phyloP scores from a whole-genome alignment of 2,888 invertebrate genomes.

The Pachydiplax longipennis region DNA sequence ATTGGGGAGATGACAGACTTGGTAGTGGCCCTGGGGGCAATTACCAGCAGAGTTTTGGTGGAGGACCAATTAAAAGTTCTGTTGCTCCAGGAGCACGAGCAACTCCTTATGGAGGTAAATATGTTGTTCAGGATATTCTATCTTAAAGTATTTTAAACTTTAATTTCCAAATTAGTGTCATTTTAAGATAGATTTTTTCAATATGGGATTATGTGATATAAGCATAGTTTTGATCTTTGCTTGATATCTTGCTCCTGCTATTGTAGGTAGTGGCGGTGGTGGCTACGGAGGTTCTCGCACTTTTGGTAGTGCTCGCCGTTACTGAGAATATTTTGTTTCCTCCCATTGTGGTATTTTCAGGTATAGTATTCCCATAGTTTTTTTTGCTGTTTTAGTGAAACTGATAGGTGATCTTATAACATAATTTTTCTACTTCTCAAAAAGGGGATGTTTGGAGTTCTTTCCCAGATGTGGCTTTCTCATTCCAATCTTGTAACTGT shows the following conservation, averaged over 20 bases:
- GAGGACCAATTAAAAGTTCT: constrained; percentile 19
- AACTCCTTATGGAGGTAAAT: constrained; percentile 23
- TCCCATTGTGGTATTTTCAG: neutral
- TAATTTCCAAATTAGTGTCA: too few species aligned
- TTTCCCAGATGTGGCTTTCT: too few species aligned
- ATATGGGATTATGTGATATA: too few species aligned
- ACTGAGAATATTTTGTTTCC: neutral
- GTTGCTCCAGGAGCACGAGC: constrained; percentile 9
- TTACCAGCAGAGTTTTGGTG: constrained; percentile 13
- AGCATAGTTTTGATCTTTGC: neutral
- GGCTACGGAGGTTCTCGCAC: constrained; percentile 28
- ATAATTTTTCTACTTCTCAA: too few species aligned
- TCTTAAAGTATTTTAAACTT: neutral
- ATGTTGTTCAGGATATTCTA: too few species aligned
- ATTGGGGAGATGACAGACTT: constrained; percentile 1
- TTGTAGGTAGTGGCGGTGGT: neutral
- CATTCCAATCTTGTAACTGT: too few species aligned
- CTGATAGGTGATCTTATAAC: too few species aligned
- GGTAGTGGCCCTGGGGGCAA: constrained; percentile 4
- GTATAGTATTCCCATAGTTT: neutral
- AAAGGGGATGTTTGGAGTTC: too few species aligned
- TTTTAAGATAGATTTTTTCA: too few species aligned
- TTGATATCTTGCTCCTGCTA: neutral
- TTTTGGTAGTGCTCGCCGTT: constrained; percentile 36
- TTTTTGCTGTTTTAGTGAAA: neutral